A percentile compares a stretch with the other conserved stretches of the same genome.
phyloP scores from a whole-genome alignment of 37 sponge, comb jelly and placozoan species.

The Ephydatia muelleri region DNA sequence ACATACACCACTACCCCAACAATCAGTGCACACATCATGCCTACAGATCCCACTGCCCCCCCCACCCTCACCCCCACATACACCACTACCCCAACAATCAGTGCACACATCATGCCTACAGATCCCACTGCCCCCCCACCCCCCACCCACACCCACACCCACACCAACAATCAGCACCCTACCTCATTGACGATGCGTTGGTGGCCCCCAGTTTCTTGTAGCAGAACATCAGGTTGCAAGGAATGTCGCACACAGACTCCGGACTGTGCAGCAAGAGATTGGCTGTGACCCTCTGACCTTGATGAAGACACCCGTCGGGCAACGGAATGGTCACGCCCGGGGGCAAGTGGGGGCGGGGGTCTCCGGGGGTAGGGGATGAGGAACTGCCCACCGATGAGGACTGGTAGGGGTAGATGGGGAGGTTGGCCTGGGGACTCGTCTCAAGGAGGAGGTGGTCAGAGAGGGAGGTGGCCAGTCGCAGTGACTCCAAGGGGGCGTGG shows the following conservation, averaged over 20 bases:
- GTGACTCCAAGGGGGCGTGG: conserved; percentile 48
- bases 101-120: no score
- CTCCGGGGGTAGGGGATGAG: conserved; percentile 13
- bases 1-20: no score
- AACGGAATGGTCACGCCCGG: conserved; percentile 45
- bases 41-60: no score
- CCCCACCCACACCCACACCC: no score
- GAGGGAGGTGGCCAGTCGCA: conserved; percentile 51
- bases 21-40: no score
- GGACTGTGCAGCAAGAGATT: conserved; percentile 13
- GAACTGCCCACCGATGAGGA: neutral
- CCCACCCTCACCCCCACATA: neutral
- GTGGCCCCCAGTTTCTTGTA: conserved; percentile 44
- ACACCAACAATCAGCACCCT: neutral
- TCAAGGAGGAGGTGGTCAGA: conserved; percentile 30
- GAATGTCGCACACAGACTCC: conserved; percentile 10
- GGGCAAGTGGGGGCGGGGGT: no score
- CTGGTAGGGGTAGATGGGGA: conserved; percentile 11
- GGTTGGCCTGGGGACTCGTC: conserved; percentile 16
- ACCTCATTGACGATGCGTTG: conserved; percentile 42
- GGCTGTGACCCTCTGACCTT: conserved; percentile 34
- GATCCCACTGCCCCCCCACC: no score
- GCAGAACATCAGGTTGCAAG: conserved; percentile 45
- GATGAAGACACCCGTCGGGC: conserved; percentile 43
- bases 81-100: no score